Evolutionary conservation across 2,113 vertebrate genomes (phyloP), one percentile per base, ranked within the genome.

Genomic region (Passer domesticus): DNA sequence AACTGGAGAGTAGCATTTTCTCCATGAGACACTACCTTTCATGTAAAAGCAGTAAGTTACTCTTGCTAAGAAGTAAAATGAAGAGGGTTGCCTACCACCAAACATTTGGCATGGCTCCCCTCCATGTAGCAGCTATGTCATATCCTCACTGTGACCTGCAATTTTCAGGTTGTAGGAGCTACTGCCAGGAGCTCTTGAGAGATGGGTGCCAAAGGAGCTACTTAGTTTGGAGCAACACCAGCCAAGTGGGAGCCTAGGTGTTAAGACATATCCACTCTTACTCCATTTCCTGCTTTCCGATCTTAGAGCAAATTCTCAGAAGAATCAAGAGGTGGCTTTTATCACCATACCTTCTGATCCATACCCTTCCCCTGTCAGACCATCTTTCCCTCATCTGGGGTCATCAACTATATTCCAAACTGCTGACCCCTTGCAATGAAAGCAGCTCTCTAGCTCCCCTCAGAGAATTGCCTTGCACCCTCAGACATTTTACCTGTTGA

Each of bases 51-150:
- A 84, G 9, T 10, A 62, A 43, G 21, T 20, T 73, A 21, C 27
- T 79, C 18, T 24, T 44, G 30, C 23, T 49, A 28, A 74, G 33
- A 49, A 25, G 7, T 33, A 19, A 75, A 89, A 78, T 49, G 11
- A 58, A 49, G 18, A 59, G 43, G 19, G 23, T 24, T 92, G 17
- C 46, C n/a, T 30, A 17, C 23, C 13, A 39, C 25, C 2, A 1
- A 76, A 35, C 3, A 14, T 33, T 33, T n/a, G 35, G 5, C 55
- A 39, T 7, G 20, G 11, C 35, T 86, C 0, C 0, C 10, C 31
- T 33, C 23, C 19, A 1, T 7, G 31, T 15, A 50, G 41, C 28
- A 77, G 14, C 18, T 58, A 15, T 31, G 27, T 27, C 13, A 20
- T 25, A 70, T 14, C 7, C 7, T 81, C 4, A 0, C 30, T 50